Evolutionary conservation across 2,888 invertebrate species (phyloP).

Genomic region (Idaea biselata): DNA sequence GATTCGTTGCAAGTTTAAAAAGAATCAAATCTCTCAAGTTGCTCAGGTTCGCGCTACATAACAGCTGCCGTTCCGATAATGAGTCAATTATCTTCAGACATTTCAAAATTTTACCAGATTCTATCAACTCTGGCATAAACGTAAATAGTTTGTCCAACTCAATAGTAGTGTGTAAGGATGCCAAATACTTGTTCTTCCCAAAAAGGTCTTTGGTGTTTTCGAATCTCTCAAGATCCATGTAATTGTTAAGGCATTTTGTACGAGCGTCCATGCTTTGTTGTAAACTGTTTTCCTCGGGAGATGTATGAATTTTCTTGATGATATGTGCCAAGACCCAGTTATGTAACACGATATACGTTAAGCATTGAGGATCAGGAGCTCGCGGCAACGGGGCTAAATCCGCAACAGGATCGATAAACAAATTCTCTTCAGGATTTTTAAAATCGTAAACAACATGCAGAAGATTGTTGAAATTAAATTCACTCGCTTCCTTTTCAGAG

Average conservation of each 20-base stretch:
- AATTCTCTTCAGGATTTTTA: conserved; percentile 69
- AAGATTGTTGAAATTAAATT: conserved; percentile 62
- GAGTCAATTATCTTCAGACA: conserved; percentile 79
- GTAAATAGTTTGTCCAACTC: conserved; percentile 73
- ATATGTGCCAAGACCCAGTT: conserved; percentile 86
- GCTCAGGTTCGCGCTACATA: conserved; percentile 73
- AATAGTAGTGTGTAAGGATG: conserved; percentile 81
- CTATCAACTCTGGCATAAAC: conserved; percentile 70
- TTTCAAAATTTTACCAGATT: conserved; percentile 67
- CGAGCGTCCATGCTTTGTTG: conserved; percentile 79
- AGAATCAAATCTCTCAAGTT: conserved; percentile 81
- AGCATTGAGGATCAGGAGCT: conserved; percentile 75
- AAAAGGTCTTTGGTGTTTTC: conserved; percentile 76
- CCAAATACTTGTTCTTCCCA: conserved; percentile 79
- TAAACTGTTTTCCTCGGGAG: conserved; percentile 69
- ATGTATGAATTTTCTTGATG: conserved; percentile 82
- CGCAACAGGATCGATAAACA: conserved; percentile 68
- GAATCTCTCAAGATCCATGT: conserved; percentile 79
- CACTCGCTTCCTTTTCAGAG: conserved; percentile 58
- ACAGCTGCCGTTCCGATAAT: conserved; percentile 79
- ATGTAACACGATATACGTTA: conserved; percentile 83
- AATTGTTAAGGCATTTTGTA: conserved; percentile 81
- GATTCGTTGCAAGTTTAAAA: conserved; percentile 79
- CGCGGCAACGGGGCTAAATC: conserved; percentile 67
- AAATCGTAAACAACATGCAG: conserved; percentile 68